Evolutionary conservation across 92 coral and sea anemone genomes (phyloP), one percentile per base, ranked within the genome.

Genomic region (Diadumene lineata): DNA sequence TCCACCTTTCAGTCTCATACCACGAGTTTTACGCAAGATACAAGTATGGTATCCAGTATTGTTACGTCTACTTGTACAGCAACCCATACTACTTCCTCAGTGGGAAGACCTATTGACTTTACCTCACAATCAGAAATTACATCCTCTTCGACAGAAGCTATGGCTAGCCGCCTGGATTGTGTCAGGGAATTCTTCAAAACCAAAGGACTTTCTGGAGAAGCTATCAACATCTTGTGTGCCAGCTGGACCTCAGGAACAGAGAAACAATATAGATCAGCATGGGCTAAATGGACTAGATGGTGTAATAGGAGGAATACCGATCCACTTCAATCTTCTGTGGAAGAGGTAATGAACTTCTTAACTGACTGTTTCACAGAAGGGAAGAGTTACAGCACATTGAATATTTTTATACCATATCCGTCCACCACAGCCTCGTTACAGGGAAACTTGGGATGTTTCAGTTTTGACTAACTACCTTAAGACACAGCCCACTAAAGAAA

Each of bases 241-340:
- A 46, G 69, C 1, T 78, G 88, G 81, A 44, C 80, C 15, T 57
- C 64, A 7, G 80, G 84, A 6, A 84, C 84, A 1, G 84, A 78
- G 30, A 84, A 84, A 31, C 84, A 84, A 31, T 84, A 84, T 38
- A 32, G 56, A 34, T 31, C 33, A 23, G 80, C 60, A 23, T 86
- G 90, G 90, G 17, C 56, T 17, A 86, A 70, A 31, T 86, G 86
- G 85, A 24, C 18, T 61, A 17, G 85, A 82, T 74, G 85, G 79
- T 85, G 78, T 85, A 0, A 15, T 21, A 11, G 24, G 43, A 34
- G 68, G 46, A 48, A 80, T 23, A 48, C 34, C 70, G 56, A 76
- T 85, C 18, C 66, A 1, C 19, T 85, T 85, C 75, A 60, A 31
- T 72, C 79, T 0, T 70, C 88, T 83, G 64, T 53, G 23, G 60